Evolutionary conservation across 2,888 invertebrate species (phyloP).

Genomic region (Cephus runcator): DNA sequence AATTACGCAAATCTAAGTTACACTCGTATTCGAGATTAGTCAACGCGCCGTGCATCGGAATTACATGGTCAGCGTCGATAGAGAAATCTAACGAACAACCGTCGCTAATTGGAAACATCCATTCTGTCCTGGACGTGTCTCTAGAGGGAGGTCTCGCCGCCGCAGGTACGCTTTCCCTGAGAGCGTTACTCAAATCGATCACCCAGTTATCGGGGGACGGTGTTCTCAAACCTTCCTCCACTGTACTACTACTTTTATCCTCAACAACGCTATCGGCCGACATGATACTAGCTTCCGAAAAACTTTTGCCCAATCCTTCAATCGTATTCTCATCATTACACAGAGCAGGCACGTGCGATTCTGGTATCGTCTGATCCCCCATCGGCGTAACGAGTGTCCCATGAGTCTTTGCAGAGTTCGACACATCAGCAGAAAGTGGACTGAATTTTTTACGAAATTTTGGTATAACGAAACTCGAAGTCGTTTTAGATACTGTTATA

Average conservation of each 20-base stretch:
- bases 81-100: neutral
- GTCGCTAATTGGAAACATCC: neutral
- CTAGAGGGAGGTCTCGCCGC: neutral
- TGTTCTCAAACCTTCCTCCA: conserved; percentile 13
- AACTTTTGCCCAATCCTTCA: neutral
- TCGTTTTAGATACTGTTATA: conserved; percentile 12
- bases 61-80: neutral
- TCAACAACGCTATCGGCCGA: neutral
- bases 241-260: neutral
- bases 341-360: no score
- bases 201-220: conserved; percentile 40
- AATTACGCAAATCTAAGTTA: conserved; percentile 28
- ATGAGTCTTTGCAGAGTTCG: neutral
- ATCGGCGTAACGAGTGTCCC: neutral
- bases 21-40: conserved; percentile 35
- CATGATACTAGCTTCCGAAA: neutral
- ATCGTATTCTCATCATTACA: neutral
- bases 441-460: conserved; percentile 28
- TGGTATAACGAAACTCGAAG: conserved; percentile 42
- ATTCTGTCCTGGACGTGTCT: no score
- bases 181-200: conserved; percentile 66
- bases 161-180: conserved; percentile 41
- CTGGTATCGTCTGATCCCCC: neutral
- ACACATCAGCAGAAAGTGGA: neutral
- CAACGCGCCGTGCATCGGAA: neutral